These are phyloP conservation scores for Hydrozoanthus gracilis DNA, from an alignment of 92 coral and sea anemone species.

Conservation along the genomic window DNA sequence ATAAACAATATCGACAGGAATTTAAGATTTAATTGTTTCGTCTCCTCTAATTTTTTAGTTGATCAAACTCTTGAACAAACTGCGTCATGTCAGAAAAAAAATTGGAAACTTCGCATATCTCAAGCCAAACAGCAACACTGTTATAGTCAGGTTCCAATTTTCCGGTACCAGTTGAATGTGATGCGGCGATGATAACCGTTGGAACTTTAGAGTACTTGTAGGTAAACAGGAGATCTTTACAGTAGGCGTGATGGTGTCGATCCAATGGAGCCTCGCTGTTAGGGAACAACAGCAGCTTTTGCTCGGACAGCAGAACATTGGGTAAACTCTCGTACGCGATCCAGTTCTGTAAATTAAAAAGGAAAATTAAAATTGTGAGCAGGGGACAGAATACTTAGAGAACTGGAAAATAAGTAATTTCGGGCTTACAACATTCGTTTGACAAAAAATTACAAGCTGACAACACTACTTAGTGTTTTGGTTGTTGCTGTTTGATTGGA, in stretches of 20 bases:
- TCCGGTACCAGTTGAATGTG: conserved; percentile 56
- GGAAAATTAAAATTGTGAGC: background rate
- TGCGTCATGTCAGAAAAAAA: no score
- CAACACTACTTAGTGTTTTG: no score
- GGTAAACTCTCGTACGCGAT: conserved; percentile 61
- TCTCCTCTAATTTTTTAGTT: no score
- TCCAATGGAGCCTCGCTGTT: conserved; percentile 44
- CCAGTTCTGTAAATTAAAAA: conserved; percentile 55
- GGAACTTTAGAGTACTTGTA: no score
- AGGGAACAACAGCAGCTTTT: conserved; percentile 45
- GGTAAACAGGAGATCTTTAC: background rate
- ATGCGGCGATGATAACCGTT: conserved; percentile 41
- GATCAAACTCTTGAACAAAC: no score
- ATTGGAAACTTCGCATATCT: conserved; percentile 35
- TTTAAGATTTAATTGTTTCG: no score
- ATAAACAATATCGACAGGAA: no score
- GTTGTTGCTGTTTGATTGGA: no score
- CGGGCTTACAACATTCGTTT: no score
- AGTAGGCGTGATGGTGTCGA: conserved; percentile 64
- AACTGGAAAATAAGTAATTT: no score
- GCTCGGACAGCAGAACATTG: conserved; percentile 38
- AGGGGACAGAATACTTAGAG: background rate
- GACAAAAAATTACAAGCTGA: no score
- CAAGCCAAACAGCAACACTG: conserved; percentile 82
- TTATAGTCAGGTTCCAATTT: conserved; percentile 65